A percentile compares a stretch with the other conserved stretches of the same genome.
Conservation (phyloP, 2,888 invertebrate species). For the Trichacis sp. region DNA sequence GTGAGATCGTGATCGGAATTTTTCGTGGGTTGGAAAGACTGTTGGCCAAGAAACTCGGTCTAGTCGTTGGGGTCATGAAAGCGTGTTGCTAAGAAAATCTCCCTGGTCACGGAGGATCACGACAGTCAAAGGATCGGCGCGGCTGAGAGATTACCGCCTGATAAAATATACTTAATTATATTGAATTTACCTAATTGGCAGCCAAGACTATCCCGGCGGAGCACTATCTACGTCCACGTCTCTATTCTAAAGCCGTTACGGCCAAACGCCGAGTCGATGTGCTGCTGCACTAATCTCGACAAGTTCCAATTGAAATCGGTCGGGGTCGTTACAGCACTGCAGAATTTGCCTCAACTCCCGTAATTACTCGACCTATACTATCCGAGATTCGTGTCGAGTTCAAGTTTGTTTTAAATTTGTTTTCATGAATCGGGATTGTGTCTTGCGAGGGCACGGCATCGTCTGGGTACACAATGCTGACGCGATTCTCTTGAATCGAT, state of each 20-base stretch:
- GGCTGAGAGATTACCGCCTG: conserved; percentile 21
- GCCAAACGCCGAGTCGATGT: neutral
- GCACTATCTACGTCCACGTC: conserved; percentile 43
- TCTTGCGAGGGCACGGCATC: conserved; percentile 4
- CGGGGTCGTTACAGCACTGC: conserved; percentile 15
- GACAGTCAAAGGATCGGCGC: no score
- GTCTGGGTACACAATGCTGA: conserved; percentile 8
- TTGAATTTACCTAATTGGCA: conserved; percentile 57
- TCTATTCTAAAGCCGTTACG: conserved; percentile 38
- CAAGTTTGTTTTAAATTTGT: conserved; percentile 8
- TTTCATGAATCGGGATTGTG: conserved; percentile 4
- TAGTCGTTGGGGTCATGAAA: no score
- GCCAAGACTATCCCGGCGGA: conserved; percentile 18
- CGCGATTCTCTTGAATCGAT: no score
- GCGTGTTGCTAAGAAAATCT: conserved; percentile 18
- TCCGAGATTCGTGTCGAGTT: conserved; percentile 19
- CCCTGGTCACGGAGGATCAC: conserved; percentile 19
- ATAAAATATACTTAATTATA: conserved; percentile 57
- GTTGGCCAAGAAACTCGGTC: no score
- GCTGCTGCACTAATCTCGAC: conserved; percentile 25
- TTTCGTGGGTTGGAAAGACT: no score
- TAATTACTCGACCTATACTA: conserved; percentile 33
- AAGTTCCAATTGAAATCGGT: conserved; percentile 51
- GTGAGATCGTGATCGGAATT: no score
- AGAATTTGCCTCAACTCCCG: conserved; percentile 38